phyloP scores from a whole-genome alignment of 2,797 vertebrate genomes.

The Carcharodon carcharias region DNA sequence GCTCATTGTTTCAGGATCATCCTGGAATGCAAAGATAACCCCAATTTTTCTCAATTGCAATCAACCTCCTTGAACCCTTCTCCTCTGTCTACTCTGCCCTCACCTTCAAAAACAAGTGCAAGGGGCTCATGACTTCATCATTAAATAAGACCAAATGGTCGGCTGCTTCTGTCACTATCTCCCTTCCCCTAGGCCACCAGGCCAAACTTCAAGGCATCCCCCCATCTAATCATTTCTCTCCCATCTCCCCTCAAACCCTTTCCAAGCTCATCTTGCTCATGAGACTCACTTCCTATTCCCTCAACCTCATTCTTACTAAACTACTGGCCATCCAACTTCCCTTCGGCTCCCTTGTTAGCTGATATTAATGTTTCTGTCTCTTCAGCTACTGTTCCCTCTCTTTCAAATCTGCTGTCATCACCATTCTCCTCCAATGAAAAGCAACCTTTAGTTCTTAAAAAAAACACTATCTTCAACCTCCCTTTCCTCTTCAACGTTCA shows the following conservation, averaged over 20 bases:
- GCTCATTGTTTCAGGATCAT: too few relatives aligned
- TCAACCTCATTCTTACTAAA: background rate
- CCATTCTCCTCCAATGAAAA: background rate
- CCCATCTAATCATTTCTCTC: background rate
- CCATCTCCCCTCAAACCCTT: background rate
- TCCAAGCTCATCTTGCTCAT: background rate
- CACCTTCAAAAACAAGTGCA: too few relatives aligned
- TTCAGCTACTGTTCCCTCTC: background rate
- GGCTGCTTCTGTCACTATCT: too few relatives aligned
- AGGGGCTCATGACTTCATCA: too few relatives aligned
- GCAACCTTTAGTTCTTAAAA: background rate
- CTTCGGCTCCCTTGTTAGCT: too few relatives aligned
- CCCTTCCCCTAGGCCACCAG: background rate
- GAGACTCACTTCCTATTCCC: background rate
- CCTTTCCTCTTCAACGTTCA: background rate
- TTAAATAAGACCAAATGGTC: too few relatives aligned
- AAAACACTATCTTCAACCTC: background rate
- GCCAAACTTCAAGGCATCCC: background rate
- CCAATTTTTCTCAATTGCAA: too few relatives aligned
- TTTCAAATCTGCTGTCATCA: background rate
- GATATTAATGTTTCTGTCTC: background rate
- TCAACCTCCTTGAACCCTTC: too few relatives aligned
- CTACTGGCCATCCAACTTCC: background rate
- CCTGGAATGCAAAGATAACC: too few relatives aligned
- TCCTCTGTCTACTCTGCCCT: too few relatives aligned